Conservation (phyloP, 2,888 invertebrate species). For the Doris montereyensis region DNA sequence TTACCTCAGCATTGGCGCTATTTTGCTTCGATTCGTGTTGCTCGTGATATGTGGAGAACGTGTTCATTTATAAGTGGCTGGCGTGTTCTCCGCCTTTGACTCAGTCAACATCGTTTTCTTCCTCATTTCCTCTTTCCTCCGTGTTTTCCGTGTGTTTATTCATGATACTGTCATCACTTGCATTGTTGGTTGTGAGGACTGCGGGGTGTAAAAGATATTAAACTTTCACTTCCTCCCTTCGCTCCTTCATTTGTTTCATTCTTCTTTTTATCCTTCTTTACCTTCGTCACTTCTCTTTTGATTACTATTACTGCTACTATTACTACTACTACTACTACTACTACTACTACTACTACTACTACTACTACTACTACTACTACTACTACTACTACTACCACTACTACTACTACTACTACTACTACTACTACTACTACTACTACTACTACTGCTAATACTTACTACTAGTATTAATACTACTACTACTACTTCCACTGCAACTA, state of each 20-base stretch:
- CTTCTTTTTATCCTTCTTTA: not conserved
- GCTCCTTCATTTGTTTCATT: not conserved
- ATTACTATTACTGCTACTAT: not conserved
- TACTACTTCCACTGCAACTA: not conserved
- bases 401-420: conserved; percentile 20
- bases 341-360: not conserved
- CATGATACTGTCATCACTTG: no score
- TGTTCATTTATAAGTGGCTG: no score
- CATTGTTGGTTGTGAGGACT: no score
- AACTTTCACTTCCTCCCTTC: no score
- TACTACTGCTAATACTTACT: conserved; percentile 14
- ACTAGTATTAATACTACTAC: no score
- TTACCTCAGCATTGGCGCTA: no score
- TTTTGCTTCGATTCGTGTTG: no score
- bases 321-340: not conserved
- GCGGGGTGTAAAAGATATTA: not conserved
- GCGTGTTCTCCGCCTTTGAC: no score
- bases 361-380: conserved; percentile 2
- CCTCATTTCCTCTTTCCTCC: no score
- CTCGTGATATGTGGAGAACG: no score
- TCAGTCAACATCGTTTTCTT: no score
- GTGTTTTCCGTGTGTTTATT: no score
- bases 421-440: conserved; percentile 20
- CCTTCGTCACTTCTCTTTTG: not conserved
- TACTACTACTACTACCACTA: conserved; percentile 12